These are phyloP conservation scores for Choristoneura fumiferana DNA, from an alignment of 1,140 invertebrate species.

Conservation along the genomic window DNA sequence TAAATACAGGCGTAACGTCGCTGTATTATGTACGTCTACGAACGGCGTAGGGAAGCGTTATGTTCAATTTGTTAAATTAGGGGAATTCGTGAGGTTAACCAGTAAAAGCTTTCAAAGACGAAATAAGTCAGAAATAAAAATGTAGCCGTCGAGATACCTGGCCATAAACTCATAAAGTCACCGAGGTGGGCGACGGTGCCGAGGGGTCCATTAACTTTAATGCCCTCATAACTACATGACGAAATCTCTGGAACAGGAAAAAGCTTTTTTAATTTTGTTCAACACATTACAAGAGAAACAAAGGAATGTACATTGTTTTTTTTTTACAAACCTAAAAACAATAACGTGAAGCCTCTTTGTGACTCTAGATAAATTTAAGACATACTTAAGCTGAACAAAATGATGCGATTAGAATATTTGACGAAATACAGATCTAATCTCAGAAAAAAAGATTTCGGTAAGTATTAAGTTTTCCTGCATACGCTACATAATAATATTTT, in stretches of 20 bases:
- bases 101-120: constrained; percentile 18
- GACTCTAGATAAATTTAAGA: too few relatives aligned
- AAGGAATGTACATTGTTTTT: constrained; percentile 2
- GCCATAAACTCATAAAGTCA: constrained; percentile 49
- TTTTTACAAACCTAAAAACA: background rate
- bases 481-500: too few relatives aligned
- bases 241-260: constrained; percentile 58
- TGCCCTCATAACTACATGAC: constrained; percentile 59
- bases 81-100: constrained; percentile 5
- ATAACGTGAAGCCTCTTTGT: too few relatives aligned
- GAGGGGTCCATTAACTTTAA: constrained; percentile 61
- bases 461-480: too few relatives aligned
- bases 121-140: constrained; percentile 38
- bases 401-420: too few relatives aligned
- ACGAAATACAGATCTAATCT: too few relatives aligned
- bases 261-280: constrained; percentile 56
- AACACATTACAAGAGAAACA: constrained; percentile 17
- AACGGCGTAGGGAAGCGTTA: background rate
- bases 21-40: background rate
- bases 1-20: background rate
- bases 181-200: constrained; percentile 36
- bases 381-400: too few relatives aligned
- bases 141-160: constrained; percentile 35
- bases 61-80: constrained; percentile 17
- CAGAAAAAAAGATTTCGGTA: too few relatives aligned